Conservation (phyloP, 2,888 invertebrate species). For the Phortica magna region DNA sequence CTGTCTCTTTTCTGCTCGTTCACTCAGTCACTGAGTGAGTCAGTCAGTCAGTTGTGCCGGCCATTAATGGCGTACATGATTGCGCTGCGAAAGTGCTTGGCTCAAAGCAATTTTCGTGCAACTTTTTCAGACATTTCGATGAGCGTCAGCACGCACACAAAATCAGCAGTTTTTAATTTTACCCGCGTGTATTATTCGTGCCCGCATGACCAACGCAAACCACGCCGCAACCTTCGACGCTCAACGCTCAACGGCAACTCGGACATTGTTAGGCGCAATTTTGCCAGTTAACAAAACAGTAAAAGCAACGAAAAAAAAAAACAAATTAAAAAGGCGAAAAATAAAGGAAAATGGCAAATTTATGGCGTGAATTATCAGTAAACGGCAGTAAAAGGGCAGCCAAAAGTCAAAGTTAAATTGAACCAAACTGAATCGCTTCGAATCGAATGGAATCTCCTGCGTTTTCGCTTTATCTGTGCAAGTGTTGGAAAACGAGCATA, state of each 20-base stretch:
- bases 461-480: slow-evolving; percentile 46
- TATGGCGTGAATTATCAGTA: slow-evolving; percentile 63
- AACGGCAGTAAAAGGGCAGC: slow-evolving; percentile 36
- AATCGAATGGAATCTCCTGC: slow-evolving; percentile 47
- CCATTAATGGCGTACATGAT: slow-evolving; percentile 46
- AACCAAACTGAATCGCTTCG: slow-evolving; percentile 51
- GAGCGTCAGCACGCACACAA: not conserved
- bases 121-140: not conserved
- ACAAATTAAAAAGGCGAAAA: not conserved
- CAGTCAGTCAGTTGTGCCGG: not conserved
- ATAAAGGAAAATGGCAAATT: slow-evolving; percentile 50
- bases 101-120: slow-evolving; percentile 48
- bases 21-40: not conserved
- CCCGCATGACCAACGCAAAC: slow-evolving; percentile 40
- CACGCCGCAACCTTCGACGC: slow-evolving; percentile 25
- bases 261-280: not conserved
- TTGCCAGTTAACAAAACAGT: not conserved
- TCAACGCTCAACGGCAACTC: slow-evolving; percentile 3
- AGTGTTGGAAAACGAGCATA: slow-evolving; percentile 49
- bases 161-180: slow-evolving; percentile 62
- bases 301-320: not conserved
- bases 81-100: slow-evolving; percentile 25
- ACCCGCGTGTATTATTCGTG: slow-evolving; percentile 49
- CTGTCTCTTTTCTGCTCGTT: too few relatives aligned
- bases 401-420: slow-evolving; percentile 52